Evolutionary conservation across 1,140 invertebrate genomes (phyloP).

Genomic region (Mylabris phalerata): DNA sequence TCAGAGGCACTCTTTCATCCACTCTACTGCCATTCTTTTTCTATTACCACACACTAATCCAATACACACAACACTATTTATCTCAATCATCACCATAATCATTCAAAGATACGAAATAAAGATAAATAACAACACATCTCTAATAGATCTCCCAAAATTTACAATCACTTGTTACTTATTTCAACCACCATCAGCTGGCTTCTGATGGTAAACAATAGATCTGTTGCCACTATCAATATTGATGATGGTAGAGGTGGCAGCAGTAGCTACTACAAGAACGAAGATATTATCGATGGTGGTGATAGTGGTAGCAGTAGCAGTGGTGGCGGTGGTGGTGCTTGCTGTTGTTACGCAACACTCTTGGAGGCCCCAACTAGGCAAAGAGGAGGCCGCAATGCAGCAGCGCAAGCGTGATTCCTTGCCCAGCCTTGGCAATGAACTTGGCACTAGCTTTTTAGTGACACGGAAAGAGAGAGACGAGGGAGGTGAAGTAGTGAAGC

Average conservation of each 20-base stretch:
- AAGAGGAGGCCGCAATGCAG: constrained; percentile 50
- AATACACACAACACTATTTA: no score
- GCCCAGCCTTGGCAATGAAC: constrained; percentile 54
- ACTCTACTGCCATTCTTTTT: no score
- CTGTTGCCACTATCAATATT: not conserved
- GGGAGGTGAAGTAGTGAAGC: constrained; percentile 30
- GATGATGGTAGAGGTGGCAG: constrained; percentile 4
- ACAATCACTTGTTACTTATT: no score
- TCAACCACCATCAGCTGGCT: no score
- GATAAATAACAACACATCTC: no score
- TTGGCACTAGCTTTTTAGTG: constrained; percentile 37
- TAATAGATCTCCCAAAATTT: no score
- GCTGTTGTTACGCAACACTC: constrained; percentile 32
- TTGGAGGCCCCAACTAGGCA: constrained; percentile 41
- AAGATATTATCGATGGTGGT: not conserved
- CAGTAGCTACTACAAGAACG: not conserved
- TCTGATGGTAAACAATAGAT: no score
- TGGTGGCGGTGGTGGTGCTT: constrained; percentile 1
- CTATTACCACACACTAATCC: no score
- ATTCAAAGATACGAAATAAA: no score
- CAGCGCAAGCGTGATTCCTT: constrained; percentile 47
- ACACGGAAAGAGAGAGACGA: constrained; percentile 36
- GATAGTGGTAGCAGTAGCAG: constrained; percentile 17
- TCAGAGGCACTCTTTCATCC: no score
- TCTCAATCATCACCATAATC: no score